phyloP scores from a whole-genome alignment of 1,140 invertebrate species.

The Eriocheir sinensis region DNA sequence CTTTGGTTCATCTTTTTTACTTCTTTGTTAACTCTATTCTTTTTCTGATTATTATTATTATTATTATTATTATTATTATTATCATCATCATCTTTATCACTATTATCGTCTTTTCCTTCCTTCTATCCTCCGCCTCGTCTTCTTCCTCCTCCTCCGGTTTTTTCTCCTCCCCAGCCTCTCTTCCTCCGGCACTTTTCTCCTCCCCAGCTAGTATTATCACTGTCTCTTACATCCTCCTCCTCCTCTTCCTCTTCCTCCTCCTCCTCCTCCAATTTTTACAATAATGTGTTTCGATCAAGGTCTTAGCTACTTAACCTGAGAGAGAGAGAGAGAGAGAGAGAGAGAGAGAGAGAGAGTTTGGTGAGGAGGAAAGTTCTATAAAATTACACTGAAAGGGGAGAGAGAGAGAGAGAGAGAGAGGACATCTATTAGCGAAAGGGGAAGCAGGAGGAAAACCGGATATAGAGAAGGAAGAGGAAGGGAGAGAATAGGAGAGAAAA shows the following conservation, averaged over 20 bases:
- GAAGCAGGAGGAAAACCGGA: neutral
- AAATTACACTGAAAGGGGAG: neutral
- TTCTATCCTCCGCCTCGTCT: neutral
- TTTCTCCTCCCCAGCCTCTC: neutral
- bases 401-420: slow-evolving; percentile 50
- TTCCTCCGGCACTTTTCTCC: neutral
- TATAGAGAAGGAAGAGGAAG: neutral
- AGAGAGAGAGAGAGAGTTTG: neutral
- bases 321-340: too few species aligned
- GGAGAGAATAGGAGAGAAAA: neutral
- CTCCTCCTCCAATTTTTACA: slow-evolving; percentile 38
- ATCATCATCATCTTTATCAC: neutral
- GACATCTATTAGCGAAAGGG: neutral
- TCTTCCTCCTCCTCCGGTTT: neutral
- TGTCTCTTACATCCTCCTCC: neutral
- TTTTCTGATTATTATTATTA: neutral
- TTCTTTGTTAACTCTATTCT: neutral
- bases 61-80: neutral
- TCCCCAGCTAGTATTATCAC: neutral
- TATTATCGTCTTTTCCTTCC: neutral
- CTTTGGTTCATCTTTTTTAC: neutral
- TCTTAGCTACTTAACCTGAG: neutral
- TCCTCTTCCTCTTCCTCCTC: neutral
- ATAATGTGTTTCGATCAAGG: slow-evolving; percentile 44
- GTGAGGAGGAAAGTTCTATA: neutral